Conservation (phyloP, 2,888 invertebrate genomes). For the Platypus cylindrus region DNA sequence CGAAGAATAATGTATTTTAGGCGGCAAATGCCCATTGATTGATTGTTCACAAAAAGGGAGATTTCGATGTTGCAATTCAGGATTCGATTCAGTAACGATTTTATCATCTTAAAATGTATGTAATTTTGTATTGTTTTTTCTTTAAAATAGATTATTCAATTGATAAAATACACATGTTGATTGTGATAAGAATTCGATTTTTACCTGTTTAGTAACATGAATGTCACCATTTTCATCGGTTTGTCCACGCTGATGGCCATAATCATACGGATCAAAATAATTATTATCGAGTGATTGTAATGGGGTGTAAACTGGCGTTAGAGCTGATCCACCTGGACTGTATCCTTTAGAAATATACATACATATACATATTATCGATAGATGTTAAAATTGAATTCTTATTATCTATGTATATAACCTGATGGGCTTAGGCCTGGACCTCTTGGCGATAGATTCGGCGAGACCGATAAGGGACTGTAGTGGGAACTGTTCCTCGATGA, state of each 20-base stretch:
- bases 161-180: no score
- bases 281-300: constrained; percentile 31
- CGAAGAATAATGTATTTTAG: no score
- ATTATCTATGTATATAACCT: constrained; percentile 5
- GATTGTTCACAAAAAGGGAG: no score
- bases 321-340: constrained; percentile 37
- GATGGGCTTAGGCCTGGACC: constrained; percentile 18
- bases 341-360: constrained; percentile 27
- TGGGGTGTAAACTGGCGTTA: constrained; percentile 32
- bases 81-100: no score
- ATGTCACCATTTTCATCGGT: constrained; percentile 30
- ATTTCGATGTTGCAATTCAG: no score
- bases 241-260: constrained; percentile 14
- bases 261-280: constrained; percentile 28
- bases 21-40: no score
- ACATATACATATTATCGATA: background rate
- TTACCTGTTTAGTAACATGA: constrained; percentile 46
- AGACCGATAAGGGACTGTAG: constrained; percentile 34
- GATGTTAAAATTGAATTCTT: background rate
- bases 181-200: no score
- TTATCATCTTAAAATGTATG: no score
- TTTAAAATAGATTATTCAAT: no score
- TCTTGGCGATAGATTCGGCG: constrained; percentile 33
- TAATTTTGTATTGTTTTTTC: no score
- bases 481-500: constrained; percentile 39